Evolutionary conservation across 2,797 vertebrate species (phyloP).

Genomic region (Bothrops alternatus): DNA sequence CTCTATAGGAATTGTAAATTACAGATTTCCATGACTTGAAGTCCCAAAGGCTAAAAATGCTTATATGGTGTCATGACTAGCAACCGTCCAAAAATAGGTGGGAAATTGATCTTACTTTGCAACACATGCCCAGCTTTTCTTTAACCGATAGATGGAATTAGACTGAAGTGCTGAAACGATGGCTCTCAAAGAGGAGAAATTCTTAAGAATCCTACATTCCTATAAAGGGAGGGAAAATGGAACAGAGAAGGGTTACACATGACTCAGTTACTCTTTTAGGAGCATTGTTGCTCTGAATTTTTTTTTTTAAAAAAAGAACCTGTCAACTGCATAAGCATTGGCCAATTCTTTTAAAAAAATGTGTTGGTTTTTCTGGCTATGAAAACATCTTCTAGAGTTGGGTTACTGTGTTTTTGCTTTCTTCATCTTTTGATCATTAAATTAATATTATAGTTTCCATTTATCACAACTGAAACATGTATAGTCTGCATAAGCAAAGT

Average conservation of each 20-base stretch:
- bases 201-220: constrained; percentile 95
- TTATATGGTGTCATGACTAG: not conserved
- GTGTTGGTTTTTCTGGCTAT: constrained; percentile 38
- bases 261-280: constrained; percentile 56
- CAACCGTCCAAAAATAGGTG: not conserved
- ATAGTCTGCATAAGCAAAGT: constrained; percentile 4
- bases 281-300: constrained; percentile 59
- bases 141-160: constrained; percentile 89
- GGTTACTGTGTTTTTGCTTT: constrained; percentile 64
- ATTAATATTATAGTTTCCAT: constrained; percentile 61
- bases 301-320: constrained; percentile 18
- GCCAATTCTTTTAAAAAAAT: constrained; percentile 43
- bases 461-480: constrained; percentile 53
- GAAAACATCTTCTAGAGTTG: constrained; percentile 51
- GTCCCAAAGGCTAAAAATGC: not conserved
- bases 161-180: constrained; percentile 92
- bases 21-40: not conserved
- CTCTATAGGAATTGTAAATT: not conserved
- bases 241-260: constrained; percentile 62
- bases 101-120: constrained; percentile 81
- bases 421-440: constrained; percentile 52
- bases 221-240: constrained; percentile 64
- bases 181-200: constrained; percentile 94
- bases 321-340: constrained; percentile 69
- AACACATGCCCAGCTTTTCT: constrained; percentile 86